A percentile compares a stretch with the other conserved stretches of the same genome.
These are phyloP conservation scores for Tinamus major DNA, from an alignment of 2,797 vertebrate genomes.

Conservation along the genomic window DNA sequence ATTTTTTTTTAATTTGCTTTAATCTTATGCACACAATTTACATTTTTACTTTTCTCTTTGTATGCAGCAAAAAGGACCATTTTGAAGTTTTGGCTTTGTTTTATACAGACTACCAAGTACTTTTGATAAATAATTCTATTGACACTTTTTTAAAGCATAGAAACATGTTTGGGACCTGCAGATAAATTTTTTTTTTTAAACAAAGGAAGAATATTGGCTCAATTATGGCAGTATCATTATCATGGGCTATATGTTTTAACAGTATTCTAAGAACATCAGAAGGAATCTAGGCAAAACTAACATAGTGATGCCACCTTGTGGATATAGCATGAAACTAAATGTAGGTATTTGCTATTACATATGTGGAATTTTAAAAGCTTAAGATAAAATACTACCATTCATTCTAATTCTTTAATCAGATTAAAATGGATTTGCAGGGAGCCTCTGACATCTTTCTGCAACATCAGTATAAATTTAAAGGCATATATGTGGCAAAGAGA, in stretches of 20 bases:
- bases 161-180: neutral
- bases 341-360: neutral
- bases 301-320: slow-evolving; percentile 50
- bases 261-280: accelerated
- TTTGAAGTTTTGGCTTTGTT: neutral
- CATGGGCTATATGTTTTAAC: no score
- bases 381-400: neutral
- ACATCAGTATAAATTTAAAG: neutral
- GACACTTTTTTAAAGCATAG: neutral
- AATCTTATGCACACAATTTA: neutral
- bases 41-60: neutral
- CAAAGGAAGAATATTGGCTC: neutral
- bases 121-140: neutral
- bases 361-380: neutral
- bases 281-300: neutral
- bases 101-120: neutral
- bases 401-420: accelerated
- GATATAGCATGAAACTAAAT: neutral
- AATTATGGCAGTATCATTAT: neutral
- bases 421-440: neutral
- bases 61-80: neutral
- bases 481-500: neutral
- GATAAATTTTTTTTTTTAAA: neutral
- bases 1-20: neutral
- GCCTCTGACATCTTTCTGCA: neutral